A percentile compares a stretch with the other conserved stretches of the same genome.
These are phyloP conservation scores for Acyrthosiphon pisum DNA, from an alignment of 1,140 invertebrate genomes.

Conservation along the genomic window DNA sequence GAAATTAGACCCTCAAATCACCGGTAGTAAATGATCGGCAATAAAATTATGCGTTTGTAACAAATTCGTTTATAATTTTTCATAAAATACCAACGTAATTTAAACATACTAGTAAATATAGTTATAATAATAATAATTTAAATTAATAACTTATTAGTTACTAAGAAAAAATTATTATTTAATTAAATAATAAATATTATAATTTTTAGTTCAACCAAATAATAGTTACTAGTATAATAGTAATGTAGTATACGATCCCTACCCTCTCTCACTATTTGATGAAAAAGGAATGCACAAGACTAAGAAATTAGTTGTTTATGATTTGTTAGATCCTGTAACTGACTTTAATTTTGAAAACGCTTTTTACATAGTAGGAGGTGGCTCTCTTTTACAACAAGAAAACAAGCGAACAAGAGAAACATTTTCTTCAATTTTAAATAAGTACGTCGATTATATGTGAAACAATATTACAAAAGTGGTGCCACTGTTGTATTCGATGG, in stretches of 20 bases:
- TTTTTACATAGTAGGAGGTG: conserved; percentile 58
- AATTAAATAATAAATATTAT: background rate
- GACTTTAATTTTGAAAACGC: conserved; percentile 25
- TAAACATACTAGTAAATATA: background rate
- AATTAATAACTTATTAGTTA: no score
- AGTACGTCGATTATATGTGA: conserved; percentile 58
- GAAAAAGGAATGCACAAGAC: background rate
- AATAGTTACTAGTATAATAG: no score
- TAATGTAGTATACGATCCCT: background rate
- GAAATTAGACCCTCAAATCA: no score
- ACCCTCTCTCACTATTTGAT: background rate
- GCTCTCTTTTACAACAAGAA: conserved; percentile 59
- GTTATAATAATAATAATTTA: background rate
- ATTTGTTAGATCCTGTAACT: conserved; percentile 3
- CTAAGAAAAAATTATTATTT: no score
- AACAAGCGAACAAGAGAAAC: conserved; percentile 58
- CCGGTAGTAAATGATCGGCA: no score
- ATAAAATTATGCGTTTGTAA: no score
- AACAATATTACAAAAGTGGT: conserved; percentile 55
- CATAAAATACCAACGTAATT: background rate
- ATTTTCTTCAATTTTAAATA: conserved; percentile 54
- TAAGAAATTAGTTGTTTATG: conserved; percentile 12
- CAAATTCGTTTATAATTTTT: background rate
- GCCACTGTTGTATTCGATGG: conserved; percentile 59
- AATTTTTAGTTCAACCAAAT: no score